phyloP scores from a whole-genome alignment of 2,888 invertebrate genomes.

The Apoderus coryli region DNA sequence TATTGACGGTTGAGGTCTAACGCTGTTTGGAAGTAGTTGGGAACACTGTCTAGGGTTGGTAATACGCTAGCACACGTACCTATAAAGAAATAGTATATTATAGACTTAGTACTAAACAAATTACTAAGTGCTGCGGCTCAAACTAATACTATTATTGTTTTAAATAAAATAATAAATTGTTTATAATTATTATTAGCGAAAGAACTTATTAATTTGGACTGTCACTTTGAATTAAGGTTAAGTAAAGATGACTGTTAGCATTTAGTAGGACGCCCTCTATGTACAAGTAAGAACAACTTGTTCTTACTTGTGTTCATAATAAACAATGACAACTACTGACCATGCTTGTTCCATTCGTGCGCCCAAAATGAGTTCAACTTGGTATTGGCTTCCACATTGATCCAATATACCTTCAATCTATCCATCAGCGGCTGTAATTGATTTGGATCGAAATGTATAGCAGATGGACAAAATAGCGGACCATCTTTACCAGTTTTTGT shows the following conservation, averaged over 20 bases:
- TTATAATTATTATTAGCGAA: too few relatives aligned
- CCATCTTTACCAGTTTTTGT: slow-evolving; percentile 41
- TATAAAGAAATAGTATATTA: too few relatives aligned
- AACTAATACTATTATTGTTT: too few relatives aligned
- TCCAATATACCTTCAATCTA: slow-evolving; percentile 42
- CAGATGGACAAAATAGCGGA: slow-evolving; percentile 55
- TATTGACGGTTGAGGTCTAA: slow-evolving; percentile 44
- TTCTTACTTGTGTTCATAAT: not conserved
- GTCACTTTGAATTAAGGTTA: too few relatives aligned
- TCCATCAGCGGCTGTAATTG: slow-evolving; percentile 40
- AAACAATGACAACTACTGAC: slow-evolving; percentile 23
- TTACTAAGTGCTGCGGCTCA: too few relatives aligned
- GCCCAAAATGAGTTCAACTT: slow-evolving; percentile 48
- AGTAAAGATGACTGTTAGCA: too few relatives aligned
- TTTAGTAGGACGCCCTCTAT: too few relatives aligned
- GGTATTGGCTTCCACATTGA: slow-evolving; percentile 48
- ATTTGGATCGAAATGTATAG: slow-evolving; percentile 48
- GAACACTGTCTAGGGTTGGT: slow-evolving; percentile 41
- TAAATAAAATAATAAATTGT: too few relatives aligned
- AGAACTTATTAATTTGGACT: too few relatives aligned
- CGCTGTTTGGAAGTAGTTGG: slow-evolving; percentile 45
- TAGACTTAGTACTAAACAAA: too few relatives aligned
- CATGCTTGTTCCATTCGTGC: slow-evolving; percentile 75
- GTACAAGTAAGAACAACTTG: too few relatives aligned
- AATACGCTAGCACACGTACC: slow-evolving; percentile 53